These are phyloP conservation scores for Acanthosepion pharaonis DNA, from an alignment of 2,888 invertebrate species.

Conservation along the genomic window DNA sequence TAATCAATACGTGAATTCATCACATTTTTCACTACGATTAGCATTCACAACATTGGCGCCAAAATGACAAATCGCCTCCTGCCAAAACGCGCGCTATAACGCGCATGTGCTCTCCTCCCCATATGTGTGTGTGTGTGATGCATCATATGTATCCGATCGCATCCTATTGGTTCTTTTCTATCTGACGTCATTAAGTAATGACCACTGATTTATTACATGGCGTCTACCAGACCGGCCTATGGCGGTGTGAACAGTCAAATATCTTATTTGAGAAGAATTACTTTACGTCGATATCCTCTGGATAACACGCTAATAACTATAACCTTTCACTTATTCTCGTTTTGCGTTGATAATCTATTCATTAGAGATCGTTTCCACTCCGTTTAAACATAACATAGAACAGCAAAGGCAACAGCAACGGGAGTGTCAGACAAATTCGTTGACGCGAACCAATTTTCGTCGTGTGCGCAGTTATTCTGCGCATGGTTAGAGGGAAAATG, in stretches of 20 bases:
- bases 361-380: background rate
- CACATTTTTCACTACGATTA: too few species aligned
- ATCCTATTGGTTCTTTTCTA: background rate
- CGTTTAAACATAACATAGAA: background rate
- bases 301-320: slow-evolving; percentile 15
- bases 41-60: too few species aligned
- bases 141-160: too few species aligned
- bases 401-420: background rate
- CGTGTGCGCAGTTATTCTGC: background rate
- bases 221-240: background rate
- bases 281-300: background rate
- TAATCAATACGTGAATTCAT: too few species aligned
- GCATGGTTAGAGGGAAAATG: background rate
- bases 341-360: background rate
- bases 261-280: background rate
- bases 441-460: background rate
- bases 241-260: background rate
- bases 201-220: background rate
- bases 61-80: too few species aligned
- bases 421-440: background rate
- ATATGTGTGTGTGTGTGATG: too few species aligned
- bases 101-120: too few species aligned
- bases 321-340: background rate
- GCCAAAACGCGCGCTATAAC: too few species aligned
- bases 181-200: background rate